Evolutionary conservation across 92 coral and sea anemone species (phyloP).

Genomic region (Heliopora coerulea): DNA sequence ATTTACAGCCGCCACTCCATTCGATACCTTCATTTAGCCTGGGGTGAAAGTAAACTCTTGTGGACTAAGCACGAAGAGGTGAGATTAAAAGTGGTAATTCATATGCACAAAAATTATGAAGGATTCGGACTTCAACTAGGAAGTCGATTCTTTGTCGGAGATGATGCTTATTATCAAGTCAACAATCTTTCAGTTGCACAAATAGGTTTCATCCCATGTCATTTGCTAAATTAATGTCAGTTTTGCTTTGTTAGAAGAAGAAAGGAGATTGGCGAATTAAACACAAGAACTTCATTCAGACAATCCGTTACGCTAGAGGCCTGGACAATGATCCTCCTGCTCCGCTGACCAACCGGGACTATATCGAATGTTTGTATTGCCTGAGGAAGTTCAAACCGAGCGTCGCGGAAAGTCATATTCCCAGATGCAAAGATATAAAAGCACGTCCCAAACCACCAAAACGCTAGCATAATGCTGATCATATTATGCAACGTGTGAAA

Average conservation of each 20-base stretch:
- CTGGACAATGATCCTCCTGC: conserved; percentile 69
- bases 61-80: too few species aligned
- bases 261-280: conserved; percentile 81
- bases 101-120: too few species aligned
- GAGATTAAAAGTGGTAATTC: too few species aligned
- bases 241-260: conserved; percentile 55
- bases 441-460: conserved; percentile 70
- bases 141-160: too few species aligned
- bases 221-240: conserved; percentile 11
- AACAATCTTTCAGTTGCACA: too few species aligned
- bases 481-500: not conserved
- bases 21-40: too few species aligned
- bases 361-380: conserved; percentile 88
- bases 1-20: too few species aligned
- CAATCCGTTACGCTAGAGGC: conserved; percentile 96
- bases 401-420: conserved; percentile 90
- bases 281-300: conserved; percentile 76
- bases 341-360: conserved; percentile 84
- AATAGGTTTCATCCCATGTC: too few species aligned
- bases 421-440: conserved; percentile 91
- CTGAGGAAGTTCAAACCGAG: conserved; percentile 81
- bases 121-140: too few species aligned
- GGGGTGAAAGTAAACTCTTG: too few species aligned
- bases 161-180: too few species aligned
- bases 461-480: not conserved